Conservation (phyloP, 2,888 invertebrate species). For the Leistus spinibarbis region DNA sequence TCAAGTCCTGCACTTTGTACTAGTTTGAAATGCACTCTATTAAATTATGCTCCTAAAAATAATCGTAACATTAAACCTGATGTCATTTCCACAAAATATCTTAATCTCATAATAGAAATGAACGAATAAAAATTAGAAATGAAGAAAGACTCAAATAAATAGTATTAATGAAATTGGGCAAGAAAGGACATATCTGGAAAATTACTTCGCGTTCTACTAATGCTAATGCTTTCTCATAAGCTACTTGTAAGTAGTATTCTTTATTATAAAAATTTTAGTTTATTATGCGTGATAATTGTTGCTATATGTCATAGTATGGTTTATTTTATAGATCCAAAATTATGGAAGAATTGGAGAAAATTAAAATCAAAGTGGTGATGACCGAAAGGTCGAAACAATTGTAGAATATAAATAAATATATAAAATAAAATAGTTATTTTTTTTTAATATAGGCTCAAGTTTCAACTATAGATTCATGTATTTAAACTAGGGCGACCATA, state of each 20-base stretch:
- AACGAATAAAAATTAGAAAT: not conserved
- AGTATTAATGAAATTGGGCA: not conserved
- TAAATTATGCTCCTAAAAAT: not conserved
- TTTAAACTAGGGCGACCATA: no score
- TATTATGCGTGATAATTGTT: not conserved
- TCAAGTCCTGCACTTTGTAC: not conserved
- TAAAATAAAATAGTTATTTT: no score
- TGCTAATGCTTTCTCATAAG: not conserved
- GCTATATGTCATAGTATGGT: not conserved
- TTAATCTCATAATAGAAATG: not conserved
- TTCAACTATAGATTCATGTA: no score
- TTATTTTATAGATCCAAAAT: not conserved
- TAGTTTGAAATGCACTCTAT: not conserved
- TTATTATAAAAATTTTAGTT: not conserved
- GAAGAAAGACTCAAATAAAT: not conserved
- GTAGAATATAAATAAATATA: no score
- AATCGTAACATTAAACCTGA: not conserved
- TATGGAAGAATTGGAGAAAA: not conserved
- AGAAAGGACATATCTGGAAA: not conserved
- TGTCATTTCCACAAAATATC: not conserved
- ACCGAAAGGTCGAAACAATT: no score
- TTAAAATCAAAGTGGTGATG: not conserved
- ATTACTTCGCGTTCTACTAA: not conserved
- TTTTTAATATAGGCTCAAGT: no score
- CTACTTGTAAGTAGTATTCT: not conserved